Evolutionary conservation across 2,888 invertebrate species (phyloP), one percentile per base, ranked within the genome.

Genomic region (Frankliniella fusca): DNA sequence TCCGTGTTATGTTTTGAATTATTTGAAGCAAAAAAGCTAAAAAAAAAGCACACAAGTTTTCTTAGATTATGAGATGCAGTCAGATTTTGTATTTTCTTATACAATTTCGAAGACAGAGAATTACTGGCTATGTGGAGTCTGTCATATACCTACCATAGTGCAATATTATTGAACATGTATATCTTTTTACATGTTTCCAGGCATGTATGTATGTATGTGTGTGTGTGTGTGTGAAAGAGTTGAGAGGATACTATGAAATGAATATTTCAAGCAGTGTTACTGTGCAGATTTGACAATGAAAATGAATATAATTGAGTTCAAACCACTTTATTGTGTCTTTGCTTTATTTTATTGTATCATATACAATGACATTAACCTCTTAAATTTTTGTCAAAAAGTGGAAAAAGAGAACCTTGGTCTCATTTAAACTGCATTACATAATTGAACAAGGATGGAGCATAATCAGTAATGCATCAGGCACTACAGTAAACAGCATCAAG

Each of bases 1-100:
- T 76, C 70, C 27, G 23, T 76, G 70, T 76, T 76, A 76, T 76
- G 27, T 76, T 76, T 76, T 76, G 23, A 76, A 27, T 76, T 27
- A 76, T 76, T 76, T 76, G 23, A 76, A 27, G 70, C 12, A 76
- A 61, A n/a, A 27, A 12, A 76, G 5, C 23, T 7, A 54, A 54
- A 15, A 54, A 54, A 15, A 76, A 76, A 27, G 70, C 70, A 76
- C 70, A 10, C 27, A 27, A 76, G 70, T 76, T 76, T 76, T 76
- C 70, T 27, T 76, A 76, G 70, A 27, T 76, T 76, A 27, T 76
- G 70, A 76, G 23, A 12, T 27, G 27, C 70, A 76, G 70, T 76
- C 70, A 76, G 27, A 76, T 76, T 27, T 76, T 27, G 23, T 76
- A 76, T 76, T 76, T 76, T 76, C 70, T 76, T 76, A 27, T 23